Evolutionary conservation across 2,888 invertebrate genomes (phyloP), one percentile per base, ranked within the genome.

Genomic region (Celastrina argiolus): DNA sequence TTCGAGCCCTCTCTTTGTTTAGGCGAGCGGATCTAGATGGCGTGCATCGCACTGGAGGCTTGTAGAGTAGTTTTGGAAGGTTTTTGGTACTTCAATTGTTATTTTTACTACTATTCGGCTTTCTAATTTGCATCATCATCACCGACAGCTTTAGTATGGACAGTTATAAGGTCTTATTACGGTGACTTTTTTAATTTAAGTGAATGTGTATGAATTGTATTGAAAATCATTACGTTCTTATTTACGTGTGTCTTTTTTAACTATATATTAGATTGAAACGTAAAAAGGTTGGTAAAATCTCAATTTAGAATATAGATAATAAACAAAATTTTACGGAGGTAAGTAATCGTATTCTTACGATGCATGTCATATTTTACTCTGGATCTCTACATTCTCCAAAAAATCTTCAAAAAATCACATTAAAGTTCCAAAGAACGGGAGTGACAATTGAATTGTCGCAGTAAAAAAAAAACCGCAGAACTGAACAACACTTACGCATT

Each of bases 401-500:
- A 22, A 51, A 14, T 26, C 14, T 3, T 7, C 8, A 22, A 26
- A 51, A 51, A 51, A 39, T 36, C 61, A 22, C 14, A 36, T 61
- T 61, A 12, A 5, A 22, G 2, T 18, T 10, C 14, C 6, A 58
- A 58, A 8, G 18, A 16, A 34, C 31, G 31, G 18, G 26, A 34
- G 34, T 18, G 34, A 34, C 59, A 31, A 59, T 59, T 34, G 59
- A 59, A 59, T 59, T 61, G 22, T 26, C 39, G 39, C 61, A 61
- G 36, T 36, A 39, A 22, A 61, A 59, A 58, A n/a, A 61, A 61
- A 36, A 61, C 61, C 61, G 39, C 61, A 61, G 36, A 61, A 61
- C 76, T 78, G 77, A 75, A 81, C 80, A 75, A 80, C 86, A 82
- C 85, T 86, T 79, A 79, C 79, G 81, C 81, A 87, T 87, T 86